These are phyloP conservation scores for Scyliorhinus canicula DNA, from an alignment of 2,797 vertebrate species.

Conservation along the genomic window DNA sequence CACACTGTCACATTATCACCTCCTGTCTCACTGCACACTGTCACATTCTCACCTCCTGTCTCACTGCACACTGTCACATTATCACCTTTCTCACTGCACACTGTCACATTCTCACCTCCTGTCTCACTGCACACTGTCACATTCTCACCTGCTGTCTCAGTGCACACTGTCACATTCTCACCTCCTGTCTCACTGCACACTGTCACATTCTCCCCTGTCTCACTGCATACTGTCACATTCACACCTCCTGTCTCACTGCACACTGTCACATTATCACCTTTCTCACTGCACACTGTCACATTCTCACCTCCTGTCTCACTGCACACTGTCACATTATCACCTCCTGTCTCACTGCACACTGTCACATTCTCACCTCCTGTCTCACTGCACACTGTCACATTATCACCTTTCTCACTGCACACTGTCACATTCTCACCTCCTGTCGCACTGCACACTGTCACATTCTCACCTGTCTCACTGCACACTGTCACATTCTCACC, in stretches of 20 bases:
- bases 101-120: neutral
- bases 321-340: neutral
- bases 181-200: neutral
- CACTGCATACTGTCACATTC: neutral
- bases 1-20: neutral
- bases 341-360: neutral
- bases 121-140: neutral
- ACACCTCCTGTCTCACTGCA: neutral
- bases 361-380: neutral
- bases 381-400: neutral
- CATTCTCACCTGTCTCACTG: neutral
- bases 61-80: neutral
- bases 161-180: neutral
- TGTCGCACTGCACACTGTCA: neutral
- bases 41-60: no score
- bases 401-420: neutral
- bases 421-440: neutral
- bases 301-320: neutral
- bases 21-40: no score
- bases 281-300: neutral
- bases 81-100: neutral
- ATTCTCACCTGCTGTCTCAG: neutral
- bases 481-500: neutral
- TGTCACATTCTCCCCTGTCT: neutral
- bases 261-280: neutral